These are phyloP conservation scores for Drosophila melanosoma DNA, from an alignment of 2,888 invertebrate genomes.

Conservation along the genomic window DNA sequence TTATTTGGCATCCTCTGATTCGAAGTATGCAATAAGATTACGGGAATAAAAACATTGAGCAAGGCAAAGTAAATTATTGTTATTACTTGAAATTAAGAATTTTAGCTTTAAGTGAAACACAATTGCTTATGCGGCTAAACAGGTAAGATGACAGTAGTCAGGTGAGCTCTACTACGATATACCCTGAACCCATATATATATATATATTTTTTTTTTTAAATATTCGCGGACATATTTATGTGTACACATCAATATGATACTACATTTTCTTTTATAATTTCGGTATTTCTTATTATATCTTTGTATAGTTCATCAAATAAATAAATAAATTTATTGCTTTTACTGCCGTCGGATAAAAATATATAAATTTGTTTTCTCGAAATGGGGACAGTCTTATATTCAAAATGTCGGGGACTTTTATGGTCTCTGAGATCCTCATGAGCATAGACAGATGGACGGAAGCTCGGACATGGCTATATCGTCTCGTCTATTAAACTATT, in stretches of 20 bases:
- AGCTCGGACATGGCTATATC: too few species aligned
- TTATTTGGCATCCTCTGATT: neutral
- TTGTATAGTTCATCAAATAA: neutral
- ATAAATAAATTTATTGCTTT: neutral
- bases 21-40: neutral
- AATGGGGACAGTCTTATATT: too few species aligned
- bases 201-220: neutral
- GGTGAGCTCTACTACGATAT: too few species aligned
- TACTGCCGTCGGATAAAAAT: neutral
- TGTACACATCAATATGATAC: neutral
- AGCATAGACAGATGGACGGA: too few species aligned
- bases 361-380: too few species aligned
- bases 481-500: too few species aligned
- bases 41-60: too few species aligned
- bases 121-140: neutral
- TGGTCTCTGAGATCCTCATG: too few species aligned
- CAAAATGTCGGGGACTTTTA: too few species aligned
- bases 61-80: too few species aligned
- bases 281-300: neutral
- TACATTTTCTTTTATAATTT: neutral
- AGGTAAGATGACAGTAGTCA: neutral
- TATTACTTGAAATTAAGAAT: too few species aligned
- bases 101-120: neutral
- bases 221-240: neutral
- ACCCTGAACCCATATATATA: neutral